Evolutionary conservation across 2,888 invertebrate species (phyloP).

Genomic region (Andrena marginata): DNA sequence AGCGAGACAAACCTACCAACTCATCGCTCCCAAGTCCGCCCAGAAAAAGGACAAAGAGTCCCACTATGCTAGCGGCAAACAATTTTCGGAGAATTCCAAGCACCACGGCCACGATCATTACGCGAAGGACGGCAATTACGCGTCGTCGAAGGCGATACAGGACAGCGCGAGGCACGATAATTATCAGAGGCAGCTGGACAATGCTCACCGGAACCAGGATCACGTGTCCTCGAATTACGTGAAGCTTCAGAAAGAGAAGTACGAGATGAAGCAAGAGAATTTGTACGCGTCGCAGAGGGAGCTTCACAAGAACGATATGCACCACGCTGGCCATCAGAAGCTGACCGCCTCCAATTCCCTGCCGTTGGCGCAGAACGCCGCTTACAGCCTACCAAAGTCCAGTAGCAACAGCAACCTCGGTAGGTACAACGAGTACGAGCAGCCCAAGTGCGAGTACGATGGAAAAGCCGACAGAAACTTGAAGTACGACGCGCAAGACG

Average conservation of each 20-base stretch:
- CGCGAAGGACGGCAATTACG: slow-evolving; percentile 81
- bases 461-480: slow-evolving; percentile 72
- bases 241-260: slow-evolving; percentile 82
- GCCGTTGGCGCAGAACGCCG: slow-evolving; percentile 79
- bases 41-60: slow-evolving; percentile 81
- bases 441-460: slow-evolving; percentile 73
- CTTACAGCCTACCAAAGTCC: slow-evolving; percentile 81
- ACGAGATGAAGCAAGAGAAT: slow-evolving; percentile 81
- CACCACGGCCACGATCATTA: slow-evolving; percentile 79
- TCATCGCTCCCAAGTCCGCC: slow-evolving; percentile 69
- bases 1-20: slow-evolving; percentile 83
- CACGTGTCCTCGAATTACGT: slow-evolving; percentile 78
- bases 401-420: slow-evolving; percentile 79
- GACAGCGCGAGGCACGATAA: slow-evolving; percentile 79
- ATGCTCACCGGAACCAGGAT: slow-evolving; percentile 77
- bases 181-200: slow-evolving; percentile 84
- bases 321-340: slow-evolving; percentile 80
- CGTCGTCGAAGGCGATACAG: slow-evolving; percentile 79
- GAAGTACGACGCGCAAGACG: slow-evolving; percentile 79
- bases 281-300: slow-evolving; percentile 81
- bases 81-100: slow-evolving; percentile 75
- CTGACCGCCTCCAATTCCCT: slow-evolving; percentile 82
- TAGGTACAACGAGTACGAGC: slow-evolving; percentile 79
- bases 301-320: slow-evolving; percentile 72
- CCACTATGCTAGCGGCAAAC: slow-evolving; percentile 76